Conservation (phyloP, 2,797 vertebrate genomes). For the Oreonectes daqikongensis region DNA sequence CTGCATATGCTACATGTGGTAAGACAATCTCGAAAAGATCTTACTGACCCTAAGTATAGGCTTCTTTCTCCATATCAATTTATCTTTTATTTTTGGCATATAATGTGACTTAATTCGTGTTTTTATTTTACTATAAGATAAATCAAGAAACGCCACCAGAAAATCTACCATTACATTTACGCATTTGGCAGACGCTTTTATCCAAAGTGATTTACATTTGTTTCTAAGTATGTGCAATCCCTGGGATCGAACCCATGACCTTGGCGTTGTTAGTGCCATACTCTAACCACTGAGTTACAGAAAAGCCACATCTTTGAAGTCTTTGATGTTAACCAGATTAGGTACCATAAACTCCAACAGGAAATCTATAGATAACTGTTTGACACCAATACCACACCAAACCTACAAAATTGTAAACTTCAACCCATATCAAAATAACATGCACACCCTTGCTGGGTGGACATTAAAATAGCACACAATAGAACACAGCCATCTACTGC, state of each 20-base stretch:
- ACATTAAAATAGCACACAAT: slow-evolving; percentile 49
- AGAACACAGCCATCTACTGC: slow-evolving; percentile 33
- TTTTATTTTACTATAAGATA: too few relatives aligned
- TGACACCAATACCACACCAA: background rate
- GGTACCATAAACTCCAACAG: background rate
- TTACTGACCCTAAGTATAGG: background rate
- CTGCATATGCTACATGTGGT: too few relatives aligned
- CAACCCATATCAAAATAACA: slow-evolving; percentile 11
- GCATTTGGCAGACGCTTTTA: too few relatives aligned
- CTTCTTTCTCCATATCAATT: background rate
- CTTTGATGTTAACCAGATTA: background rate
- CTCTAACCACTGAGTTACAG: too few relatives aligned
- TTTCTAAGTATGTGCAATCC: too few relatives aligned
- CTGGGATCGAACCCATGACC: too few relatives aligned
- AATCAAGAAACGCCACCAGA: background rate
- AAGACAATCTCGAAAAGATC: background rate
- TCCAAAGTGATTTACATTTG: too few relatives aligned
- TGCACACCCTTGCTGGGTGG: slow-evolving; percentile 23
- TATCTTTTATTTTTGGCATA: background rate
- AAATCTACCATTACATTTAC: too few relatives aligned
- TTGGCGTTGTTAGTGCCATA: too few relatives aligned
- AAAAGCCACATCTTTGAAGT: background rate
- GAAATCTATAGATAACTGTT: background rate
- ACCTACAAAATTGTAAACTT: background rate
- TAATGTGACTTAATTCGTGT: background rate